Evolutionary conservation across 2,113 vertebrate species (phyloP), one percentile per base, ranked within the genome.

Genomic region (Bujurquina vittata): DNA sequence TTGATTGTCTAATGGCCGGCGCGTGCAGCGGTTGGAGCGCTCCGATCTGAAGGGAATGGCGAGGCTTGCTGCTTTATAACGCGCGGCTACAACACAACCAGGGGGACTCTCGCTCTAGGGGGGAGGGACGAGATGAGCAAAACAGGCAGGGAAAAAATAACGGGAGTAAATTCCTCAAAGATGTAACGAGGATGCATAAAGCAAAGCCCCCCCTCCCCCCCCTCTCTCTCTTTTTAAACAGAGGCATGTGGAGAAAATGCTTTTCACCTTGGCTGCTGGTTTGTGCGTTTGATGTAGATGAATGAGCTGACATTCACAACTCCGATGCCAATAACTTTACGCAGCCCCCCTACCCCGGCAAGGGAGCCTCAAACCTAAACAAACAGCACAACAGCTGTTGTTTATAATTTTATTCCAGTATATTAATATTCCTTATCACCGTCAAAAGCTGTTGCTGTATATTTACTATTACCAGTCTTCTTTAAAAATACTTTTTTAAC

Each of bases 21-120:
- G 80, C 76, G 54, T 73, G 76, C 75, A 80, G 54, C 37, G 57
- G 72, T 63, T 23, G 79, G 83, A 78, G 90, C 89, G 84, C 88
- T 91, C 84, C 62, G 86, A 83, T 89, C 75, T 84, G 90, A 90
- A 65, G 77, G 88, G 84, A 91, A 86, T 82, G 74, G 83, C 59
- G 84, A 62, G 62, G 90, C 83, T 91, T 91, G 84, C 40, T 84
- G 90, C 93, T 95, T 95, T 95, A 95, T 95, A 95, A 86, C 84
- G 81, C 79, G 92, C 87, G 89, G 85, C 88, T 81, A 81, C 90
- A 90, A 88, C 89, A 89, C 79, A 88, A 88, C 79, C 86, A 55
- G 87, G 80, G 91, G 90, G 87, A 89, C 37, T 84, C 79, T 83
- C 80, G 62, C 75, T 90, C 90, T 69, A 84, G 80, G 43, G 69